Conservation (phyloP, 2,797 vertebrate genomes). For the Choloepus didactylus region DNA sequence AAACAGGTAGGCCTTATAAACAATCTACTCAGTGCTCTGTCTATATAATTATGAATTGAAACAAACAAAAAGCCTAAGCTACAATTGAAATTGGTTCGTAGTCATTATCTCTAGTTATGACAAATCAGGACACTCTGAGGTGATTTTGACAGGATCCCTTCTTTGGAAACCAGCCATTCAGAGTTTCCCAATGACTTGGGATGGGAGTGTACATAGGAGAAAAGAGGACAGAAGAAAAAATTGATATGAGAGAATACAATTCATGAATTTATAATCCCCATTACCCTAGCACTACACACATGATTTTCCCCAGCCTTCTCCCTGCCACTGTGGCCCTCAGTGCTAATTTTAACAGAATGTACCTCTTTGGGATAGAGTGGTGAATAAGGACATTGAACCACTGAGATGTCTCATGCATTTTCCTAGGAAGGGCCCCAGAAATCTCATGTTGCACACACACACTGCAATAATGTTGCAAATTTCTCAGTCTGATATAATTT, state of each 20-base stretch:
- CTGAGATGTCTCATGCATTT: background rate
- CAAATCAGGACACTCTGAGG: background rate
- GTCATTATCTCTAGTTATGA: background rate
- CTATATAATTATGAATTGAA: slow-evolving; percentile 53
- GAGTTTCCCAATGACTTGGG: slow-evolving; percentile 2
- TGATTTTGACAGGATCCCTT: background rate
- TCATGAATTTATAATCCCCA: background rate
- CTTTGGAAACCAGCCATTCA: slow-evolving; percentile 39
- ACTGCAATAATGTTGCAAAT: background rate
- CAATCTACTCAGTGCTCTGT: background rate
- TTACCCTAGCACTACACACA: background rate
- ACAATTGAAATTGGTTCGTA: slow-evolving; percentile 20
- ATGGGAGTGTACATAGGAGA: background rate
- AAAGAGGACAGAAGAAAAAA: background rate
- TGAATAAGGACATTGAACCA: background rate
- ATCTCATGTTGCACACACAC: background rate
- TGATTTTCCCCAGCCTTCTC: background rate
- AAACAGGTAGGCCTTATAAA: slow-evolving; percentile 28
- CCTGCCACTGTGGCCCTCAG: background rate
- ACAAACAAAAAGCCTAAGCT: slow-evolving; percentile 20
- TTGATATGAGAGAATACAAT: background rate
- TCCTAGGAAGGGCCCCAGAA: background rate
- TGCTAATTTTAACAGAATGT: slow-evolving; percentile 7
- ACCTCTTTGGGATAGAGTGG: background rate
- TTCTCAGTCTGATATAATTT: slow-evolving; percentile 21